Base-by-base conservation (phyloP, 2,888 invertebrate species). In the Agonopterix subpropinquella region DNA sequence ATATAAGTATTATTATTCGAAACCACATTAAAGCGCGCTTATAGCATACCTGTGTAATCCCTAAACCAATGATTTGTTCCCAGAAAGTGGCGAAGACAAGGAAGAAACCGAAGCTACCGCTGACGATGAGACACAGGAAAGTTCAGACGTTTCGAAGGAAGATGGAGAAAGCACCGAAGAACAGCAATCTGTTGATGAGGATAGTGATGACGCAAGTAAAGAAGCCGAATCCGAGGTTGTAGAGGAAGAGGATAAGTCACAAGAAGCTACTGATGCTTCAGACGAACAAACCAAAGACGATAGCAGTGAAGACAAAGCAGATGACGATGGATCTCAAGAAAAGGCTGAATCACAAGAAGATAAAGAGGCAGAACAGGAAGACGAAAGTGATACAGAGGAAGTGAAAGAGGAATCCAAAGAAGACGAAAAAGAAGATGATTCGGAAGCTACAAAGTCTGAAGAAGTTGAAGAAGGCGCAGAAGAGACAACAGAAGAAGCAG, bases 321-420 rank as follows among this genome's bases (percentile, higher is more conserved):
- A 87, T 54, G 85, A 80, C 56, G 82, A 83, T 64, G 76, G 77
- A 70, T 84, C 85, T 70, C 80, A 85, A 73, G 83, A 82, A 74
- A 80, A 77, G 64, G 75, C 77, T 65, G 84, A 80, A 59, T 80
- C 84, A 53, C 58, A 64, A 53, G 80, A 77, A 58, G 64, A 64
- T 57, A 64, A 65, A 55, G 64, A 70, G n/a, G 4, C 46, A 51
- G 62, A 57, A 47, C 55, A 58, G 43, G 70, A 67, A 43, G 63
- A 64, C 45, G 61, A 56, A 15, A 61, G 56, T 58, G 68, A 70
- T 37, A 70, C 68, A 15, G 57, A 65, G 51, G 70, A 73, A 59
- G 56, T 49, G 53, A 67, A 64, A 61, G 55, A 66, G 47, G 79
- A 70, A 52, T 69, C 70, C 49, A 59, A 64, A 44, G 71, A 76